Conservation (phyloP, 2,888 invertebrate species). For the Sminthurinus aureus region DNA sequence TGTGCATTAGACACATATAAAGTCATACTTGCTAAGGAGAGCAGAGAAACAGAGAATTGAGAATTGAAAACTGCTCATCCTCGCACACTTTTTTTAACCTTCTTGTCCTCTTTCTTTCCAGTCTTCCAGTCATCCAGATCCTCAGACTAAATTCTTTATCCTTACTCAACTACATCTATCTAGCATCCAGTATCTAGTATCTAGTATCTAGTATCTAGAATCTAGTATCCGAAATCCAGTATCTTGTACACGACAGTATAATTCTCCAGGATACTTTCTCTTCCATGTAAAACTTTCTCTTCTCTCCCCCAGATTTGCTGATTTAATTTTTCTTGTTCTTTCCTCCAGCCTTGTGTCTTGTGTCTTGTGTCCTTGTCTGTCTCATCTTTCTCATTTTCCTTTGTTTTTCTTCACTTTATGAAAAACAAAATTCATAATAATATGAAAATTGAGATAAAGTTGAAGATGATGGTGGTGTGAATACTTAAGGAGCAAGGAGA, state of each 20-base stretch:
- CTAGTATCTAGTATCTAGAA: too few species aligned
- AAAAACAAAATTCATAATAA: too few species aligned
- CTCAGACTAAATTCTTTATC: constrained; percentile 32
- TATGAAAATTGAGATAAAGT: too few species aligned
- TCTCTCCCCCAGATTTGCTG: neutral
- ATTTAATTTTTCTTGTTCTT: neutral
- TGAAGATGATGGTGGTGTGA: too few species aligned
- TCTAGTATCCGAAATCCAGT: neutral
- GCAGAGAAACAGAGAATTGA: neutral
- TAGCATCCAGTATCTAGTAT: too few species aligned
- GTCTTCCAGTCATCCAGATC: neutral
- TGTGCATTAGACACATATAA: too few species aligned
- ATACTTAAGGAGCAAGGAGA: too few species aligned
- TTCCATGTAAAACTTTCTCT: neutral
- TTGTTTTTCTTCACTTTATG: too few species aligned
- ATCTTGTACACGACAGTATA: neutral
- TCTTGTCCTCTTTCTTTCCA: constrained; percentile 8
- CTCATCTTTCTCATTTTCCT: too few species aligned
- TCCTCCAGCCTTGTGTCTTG: too few species aligned
- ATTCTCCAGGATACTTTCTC: neutral
- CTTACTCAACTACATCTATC: constrained; percentile 30
- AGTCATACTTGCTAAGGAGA: too few species aligned
- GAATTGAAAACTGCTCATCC: neutral
- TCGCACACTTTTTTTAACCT: constrained; percentile 25
- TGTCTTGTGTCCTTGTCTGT: too few species aligned